Evolutionary conservation across 2,888 invertebrate genomes (phyloP), one percentile per base, ranked within the genome.

Genomic region (Ormyrus nitidulus): DNA sequence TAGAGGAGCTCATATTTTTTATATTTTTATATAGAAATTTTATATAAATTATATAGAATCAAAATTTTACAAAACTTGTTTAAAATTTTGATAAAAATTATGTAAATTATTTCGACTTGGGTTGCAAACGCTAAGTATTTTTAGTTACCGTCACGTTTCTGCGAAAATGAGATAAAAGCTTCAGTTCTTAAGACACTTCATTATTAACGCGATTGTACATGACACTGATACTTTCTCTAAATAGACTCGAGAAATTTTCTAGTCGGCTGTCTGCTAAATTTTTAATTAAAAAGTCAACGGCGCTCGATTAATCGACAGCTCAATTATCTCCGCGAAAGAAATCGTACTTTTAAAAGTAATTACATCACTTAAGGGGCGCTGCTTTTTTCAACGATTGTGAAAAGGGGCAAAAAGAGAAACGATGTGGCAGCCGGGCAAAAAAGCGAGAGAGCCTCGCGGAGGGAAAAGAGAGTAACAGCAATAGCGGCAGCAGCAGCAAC

Each of bases 311-410:
- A 19, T 19, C 19, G 48, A 71, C 19, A 61, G 11, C 61, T 56
- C 46, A 56, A 72, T 53, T 53, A 62, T 46, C 46, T 51, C 19
- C 19, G 19, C 19, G 1, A 2, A 19, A 19, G 19, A 58, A 70
- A 70, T 70, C n/a, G 71, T 51, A 51, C 71, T 62, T 72, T 62
- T 66, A 49, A 66, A 66, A 59, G 59, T 66, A 75, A 75, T 75
- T 75, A 66, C 59, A 68, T 58, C 62, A 53, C 59, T 68, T 51
- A 13, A 68, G 68, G 68, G 44, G 11, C 48, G 44, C 48, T 46
- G 46, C 8, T 6, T 7, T 62, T 34, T 19, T 6, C 59, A 13
- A 54, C 62, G n/a, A 62, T 54, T 53, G 64, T 8, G 19, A 64
- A 64, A 13, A 68, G 61, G 19, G 19, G 19, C 19, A 19, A 19